Evolutionary conservation across 2,113 vertebrate species (phyloP).

Genomic region (Brachirus orientalis): DNA sequence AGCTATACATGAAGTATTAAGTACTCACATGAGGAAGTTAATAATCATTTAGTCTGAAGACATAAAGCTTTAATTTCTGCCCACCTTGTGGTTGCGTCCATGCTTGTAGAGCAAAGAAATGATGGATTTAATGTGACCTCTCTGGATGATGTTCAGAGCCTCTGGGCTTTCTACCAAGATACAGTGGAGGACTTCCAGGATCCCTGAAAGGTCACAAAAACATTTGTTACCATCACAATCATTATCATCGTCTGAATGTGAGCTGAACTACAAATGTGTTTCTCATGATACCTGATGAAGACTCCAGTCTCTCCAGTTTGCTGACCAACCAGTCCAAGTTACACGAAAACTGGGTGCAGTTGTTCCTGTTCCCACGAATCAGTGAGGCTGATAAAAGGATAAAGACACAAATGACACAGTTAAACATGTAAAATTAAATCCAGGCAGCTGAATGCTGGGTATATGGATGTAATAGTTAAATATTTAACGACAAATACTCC

Average conservation of each 20-base stretch:
- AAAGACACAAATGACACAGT: not conserved
- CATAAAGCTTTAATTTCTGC: not conserved
- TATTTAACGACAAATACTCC: not conserved
- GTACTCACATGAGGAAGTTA: not conserved
- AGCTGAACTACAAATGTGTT: not conserved
- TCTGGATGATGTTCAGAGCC: conserved; percentile 94
- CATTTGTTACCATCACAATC: not conserved
- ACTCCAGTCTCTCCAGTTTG: conserved; percentile 96
- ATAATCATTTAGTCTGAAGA: not conserved
- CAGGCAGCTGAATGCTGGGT: not conserved
- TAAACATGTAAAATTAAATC: not conserved
- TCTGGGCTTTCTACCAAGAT: conserved; percentile 96
- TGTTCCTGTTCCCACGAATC: conserved; percentile 95
- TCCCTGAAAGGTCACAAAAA: conserved; percentile 80
- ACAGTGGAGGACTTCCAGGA: conserved; percentile 94
- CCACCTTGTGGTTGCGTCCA: conserved; percentile 95
- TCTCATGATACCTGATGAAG: conserved; percentile 89
- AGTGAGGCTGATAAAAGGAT: conserved; percentile 85
- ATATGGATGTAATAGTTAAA: not conserved
- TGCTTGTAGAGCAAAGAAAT: conserved; percentile 97
- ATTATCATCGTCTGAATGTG: not conserved
- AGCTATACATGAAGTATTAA: no score
- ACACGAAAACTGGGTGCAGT: conserved; percentile 95
- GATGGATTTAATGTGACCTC: conserved; percentile 93
- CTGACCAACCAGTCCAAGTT: conserved; percentile 97